Base-by-base conservation (phyloP, 2,888 invertebrate genomes). In the Phengaris arion region DNA sequence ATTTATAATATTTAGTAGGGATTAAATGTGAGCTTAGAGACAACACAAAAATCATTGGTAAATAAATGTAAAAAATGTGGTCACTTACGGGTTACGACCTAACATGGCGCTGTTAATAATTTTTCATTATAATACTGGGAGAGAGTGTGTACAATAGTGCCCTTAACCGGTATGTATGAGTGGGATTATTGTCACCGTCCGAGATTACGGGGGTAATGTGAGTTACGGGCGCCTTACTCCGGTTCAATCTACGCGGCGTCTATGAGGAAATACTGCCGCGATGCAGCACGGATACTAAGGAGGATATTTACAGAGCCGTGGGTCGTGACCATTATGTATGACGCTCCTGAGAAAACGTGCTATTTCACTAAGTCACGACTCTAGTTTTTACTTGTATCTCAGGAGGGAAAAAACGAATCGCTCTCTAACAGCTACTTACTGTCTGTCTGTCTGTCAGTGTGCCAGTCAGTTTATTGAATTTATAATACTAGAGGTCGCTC, bases 241-340 rank as follows among this genome's bases (percentile, higher is more conserved):
- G 83, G 89, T 86, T 91, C 91, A 89, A 89, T 92, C 91, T 91
- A 87, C 87, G 86, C 86, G 87, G 84, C 84, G 84, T 88, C 88
- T 89, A 92, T 92, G 91, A 93, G 93, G 87, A 93, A 89, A 92
- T 93, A 92, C 87, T 87, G 92, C 85, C 81, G 81, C 85, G 86
- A 89, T 89, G 87, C 85, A 79, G 78, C 78, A 78, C 81, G 87
- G 85, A 82, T 87, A 85, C 86, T 85, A 86, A 87, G 84, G 83
- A 78, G 81, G 82, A 83, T 87, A 84, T 86, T 87, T 77, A 79
- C 70, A 74, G 79, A 75, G 75, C 77, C 48, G 48, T 46, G 46
- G 77, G 12, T n/a, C 57, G 72, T 76, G 74, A 77, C 75, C 68
- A 76, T 75, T 79, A 79, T 77, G 79, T 80, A 78, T 76, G 69